Evolutionary conservation across 2,113 vertebrate species (phyloP).

Genomic region (Eolophus roseicapilla): DNA sequence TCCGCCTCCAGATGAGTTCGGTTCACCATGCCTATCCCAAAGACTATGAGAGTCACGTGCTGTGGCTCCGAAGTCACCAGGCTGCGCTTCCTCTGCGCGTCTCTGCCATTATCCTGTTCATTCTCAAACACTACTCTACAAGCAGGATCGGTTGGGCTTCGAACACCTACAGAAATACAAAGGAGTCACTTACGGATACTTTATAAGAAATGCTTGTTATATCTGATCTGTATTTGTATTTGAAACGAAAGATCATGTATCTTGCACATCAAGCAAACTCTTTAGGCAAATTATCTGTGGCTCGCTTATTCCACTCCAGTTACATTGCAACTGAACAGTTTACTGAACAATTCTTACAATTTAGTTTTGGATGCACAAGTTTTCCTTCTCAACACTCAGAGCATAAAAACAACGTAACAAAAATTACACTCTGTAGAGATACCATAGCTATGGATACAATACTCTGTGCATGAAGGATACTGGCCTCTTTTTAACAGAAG

Average conservation of each 20-base stretch:
- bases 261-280: neutral
- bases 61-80: slow-evolving; percentile 88
- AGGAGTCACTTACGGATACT: neutral
- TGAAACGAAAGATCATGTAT: neutral
- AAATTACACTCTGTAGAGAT: neutral
- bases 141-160: slow-evolving; percentile 84
- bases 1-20: slow-evolving; percentile 96
- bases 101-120: slow-evolving; percentile 83
- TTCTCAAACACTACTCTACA: slow-evolving; percentile 93
- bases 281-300: neutral
- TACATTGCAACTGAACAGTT: neutral
- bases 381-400: neutral
- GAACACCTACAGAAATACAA: slow-evolving; percentile 66
- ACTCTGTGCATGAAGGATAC: neutral
- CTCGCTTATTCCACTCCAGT: fast-evolving
- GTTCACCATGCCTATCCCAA: slow-evolving; percentile 98
- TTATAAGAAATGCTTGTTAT: neutral
- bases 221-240: neutral
- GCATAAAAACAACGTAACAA: neutral
- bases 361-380: neutral
- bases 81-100: slow-evolving; percentile 84
- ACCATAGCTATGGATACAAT: neutral
- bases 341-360: neutral
- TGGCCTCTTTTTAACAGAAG: neutral
- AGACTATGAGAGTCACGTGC: slow-evolving; percentile 94